These are phyloP conservation scores for Oryzias woworae DNA, from an alignment of 2,113 vertebrate species.

Conservation along the genomic window DNA sequence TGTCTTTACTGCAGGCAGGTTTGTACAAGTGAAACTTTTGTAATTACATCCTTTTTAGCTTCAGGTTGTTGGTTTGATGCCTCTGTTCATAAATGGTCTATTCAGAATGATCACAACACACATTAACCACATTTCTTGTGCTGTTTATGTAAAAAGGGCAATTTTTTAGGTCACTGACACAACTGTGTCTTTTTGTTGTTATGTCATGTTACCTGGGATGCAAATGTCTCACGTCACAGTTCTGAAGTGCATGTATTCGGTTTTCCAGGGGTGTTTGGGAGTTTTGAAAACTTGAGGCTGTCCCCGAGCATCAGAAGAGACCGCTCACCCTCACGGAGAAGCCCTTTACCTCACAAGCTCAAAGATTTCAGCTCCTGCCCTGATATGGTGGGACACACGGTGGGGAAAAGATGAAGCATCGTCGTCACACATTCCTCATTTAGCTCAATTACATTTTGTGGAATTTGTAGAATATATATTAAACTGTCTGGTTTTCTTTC, in stretches of 20 bases:
- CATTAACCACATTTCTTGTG: not conserved
- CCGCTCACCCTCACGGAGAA: constrained; percentile 24
- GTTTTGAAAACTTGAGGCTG: constrained; percentile 22
- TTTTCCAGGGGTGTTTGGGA: constrained; percentile 29
- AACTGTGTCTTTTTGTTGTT: not conserved
- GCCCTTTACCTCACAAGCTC: constrained; percentile 34
- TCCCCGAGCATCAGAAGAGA: constrained; percentile 29
- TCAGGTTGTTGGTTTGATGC: not conserved
- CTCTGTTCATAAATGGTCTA: not conserved
- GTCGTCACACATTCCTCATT: not conserved
- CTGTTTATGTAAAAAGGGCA: not conserved
- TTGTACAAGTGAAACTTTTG: not conserved
- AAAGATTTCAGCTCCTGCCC: constrained; percentile 65
- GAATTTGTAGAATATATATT: not conserved
- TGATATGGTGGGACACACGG: constrained; percentile 75
- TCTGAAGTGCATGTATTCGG: not conserved
- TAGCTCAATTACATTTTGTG: not conserved
- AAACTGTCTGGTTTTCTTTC: constrained; percentile 4
- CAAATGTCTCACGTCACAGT: not conserved
- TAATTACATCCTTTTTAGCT: not conserved
- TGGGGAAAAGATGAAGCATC: constrained; percentile 32
- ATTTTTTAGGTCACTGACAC: not conserved
- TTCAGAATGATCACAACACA: not conserved
- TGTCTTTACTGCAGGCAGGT: not conserved
- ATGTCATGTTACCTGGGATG: not conserved